phyloP scores from a whole-genome alignment of 2,888 invertebrate genomes.

The Cryptosula pallasiana region DNA sequence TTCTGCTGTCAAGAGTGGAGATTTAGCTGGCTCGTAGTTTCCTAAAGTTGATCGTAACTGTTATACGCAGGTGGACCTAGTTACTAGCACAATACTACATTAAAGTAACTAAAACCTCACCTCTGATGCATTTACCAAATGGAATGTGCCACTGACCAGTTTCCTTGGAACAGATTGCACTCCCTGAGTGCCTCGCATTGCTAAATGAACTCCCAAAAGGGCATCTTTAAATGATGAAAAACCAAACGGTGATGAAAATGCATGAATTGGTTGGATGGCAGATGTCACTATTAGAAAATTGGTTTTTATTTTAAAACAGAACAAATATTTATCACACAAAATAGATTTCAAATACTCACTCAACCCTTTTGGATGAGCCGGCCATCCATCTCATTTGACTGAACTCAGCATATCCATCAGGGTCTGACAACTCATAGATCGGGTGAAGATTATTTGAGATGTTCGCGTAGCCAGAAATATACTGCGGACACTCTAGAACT shows the following conservation, averaged over 20 bases:
- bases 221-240: slow-evolving; percentile 8
- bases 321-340: too few species aligned
- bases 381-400: not conserved
- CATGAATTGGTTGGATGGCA: too few species aligned
- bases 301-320: too few species aligned
- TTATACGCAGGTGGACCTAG: too few species aligned
- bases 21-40: not conserved
- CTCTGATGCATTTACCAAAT: not conserved
- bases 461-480: not conserved
- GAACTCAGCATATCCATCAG: not conserved
- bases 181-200: not conserved
- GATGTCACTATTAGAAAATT: too few species aligned
- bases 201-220: not conserved
- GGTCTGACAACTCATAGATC: not conserved
- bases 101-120: too few species aligned
- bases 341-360: not conserved
- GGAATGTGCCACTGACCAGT: not conserved
- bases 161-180: not conserved
- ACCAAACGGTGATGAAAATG: too few species aligned
- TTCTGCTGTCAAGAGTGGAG: not conserved
- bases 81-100: too few species aligned
- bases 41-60: too few species aligned
- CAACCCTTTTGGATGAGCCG: not conserved
- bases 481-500: not conserved
- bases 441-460: not conserved